A percentile compares a stretch with the other conserved stretches of the same genome.
Conservation (phyloP, 2,888 invertebrate species). For the Thelaira solivaga region DNA sequence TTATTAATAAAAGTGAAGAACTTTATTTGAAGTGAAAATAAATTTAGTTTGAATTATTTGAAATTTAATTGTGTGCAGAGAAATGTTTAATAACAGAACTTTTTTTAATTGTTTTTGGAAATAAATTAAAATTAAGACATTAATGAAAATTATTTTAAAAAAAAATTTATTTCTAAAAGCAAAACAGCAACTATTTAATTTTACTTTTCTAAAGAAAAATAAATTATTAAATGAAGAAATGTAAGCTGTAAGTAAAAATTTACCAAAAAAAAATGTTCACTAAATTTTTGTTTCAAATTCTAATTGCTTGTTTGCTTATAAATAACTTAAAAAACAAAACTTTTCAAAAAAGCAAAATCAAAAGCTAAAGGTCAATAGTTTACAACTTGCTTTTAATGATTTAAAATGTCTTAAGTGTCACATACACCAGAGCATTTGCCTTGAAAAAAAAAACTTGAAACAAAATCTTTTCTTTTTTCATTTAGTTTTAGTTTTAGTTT, state of each 20-base stretch:
- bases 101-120: neutral
- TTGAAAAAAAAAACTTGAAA: conserved; percentile 7
- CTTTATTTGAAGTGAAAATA: neutral
- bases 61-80: conserved; percentile 23
- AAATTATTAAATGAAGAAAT: too few species aligned
- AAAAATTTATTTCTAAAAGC: too few species aligned
- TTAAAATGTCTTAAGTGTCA: neutral
- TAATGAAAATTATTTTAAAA: too few species aligned
- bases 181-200: too few species aligned
- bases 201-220: too few species aligned
- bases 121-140: conserved; percentile 1
- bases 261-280: too few species aligned
- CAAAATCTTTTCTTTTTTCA: too few species aligned
- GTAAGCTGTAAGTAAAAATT: too few species aligned
- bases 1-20: neutral
- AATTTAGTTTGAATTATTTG: conserved; percentile 29
- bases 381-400: neutral
- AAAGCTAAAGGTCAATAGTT: conserved; percentile 10
- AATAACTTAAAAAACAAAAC: neutral
- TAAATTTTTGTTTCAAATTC: neutral
- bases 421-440: neutral
- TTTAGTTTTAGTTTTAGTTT: too few species aligned
- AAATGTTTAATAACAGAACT: neutral
- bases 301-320: neutral
- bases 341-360: too few species aligned